A percentile compares a stretch with the other conserved stretches of the same genome.
Evolutionary conservation across 2,113 vertebrate genomes (phyloP).

Genomic region (Nycticebus coucang): DNA sequence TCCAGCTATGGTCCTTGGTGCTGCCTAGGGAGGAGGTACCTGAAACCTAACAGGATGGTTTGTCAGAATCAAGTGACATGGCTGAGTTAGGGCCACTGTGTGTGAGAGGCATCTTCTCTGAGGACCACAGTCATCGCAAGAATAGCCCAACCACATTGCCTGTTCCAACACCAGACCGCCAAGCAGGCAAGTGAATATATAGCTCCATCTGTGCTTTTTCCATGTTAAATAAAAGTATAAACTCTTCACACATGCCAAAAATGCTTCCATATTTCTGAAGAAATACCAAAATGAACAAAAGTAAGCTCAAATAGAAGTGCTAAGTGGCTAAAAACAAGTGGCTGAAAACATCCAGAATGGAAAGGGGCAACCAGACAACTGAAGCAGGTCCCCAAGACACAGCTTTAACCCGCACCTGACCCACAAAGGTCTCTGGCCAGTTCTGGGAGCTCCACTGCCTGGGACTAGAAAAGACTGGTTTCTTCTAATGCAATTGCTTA

Average conservation of each 20-base stretch:
- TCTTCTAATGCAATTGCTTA: fast-evolving
- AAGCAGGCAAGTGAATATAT: background rate
- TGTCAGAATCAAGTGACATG: background rate
- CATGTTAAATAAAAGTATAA: background rate
- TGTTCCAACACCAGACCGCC: fast-evolving
- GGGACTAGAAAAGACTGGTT: background rate
- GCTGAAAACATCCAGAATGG: background rate
- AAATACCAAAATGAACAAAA: background rate
- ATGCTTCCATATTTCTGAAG: background rate
- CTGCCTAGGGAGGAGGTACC: background rate
- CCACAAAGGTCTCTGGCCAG: background rate
- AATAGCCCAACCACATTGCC: background rate
- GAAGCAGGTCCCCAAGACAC: fast-evolving
- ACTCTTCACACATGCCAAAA: background rate
- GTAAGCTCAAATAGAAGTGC: background rate
- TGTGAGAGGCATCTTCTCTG: background rate
- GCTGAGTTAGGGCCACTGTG: background rate
- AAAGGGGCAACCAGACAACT: background rate
- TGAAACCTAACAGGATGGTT: background rate
- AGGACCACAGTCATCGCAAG: background rate
- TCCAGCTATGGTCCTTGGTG: background rate
- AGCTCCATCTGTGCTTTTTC: background rate
- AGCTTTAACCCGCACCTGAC: background rate
- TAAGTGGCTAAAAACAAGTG: too few species aligned
- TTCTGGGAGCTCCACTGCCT: background rate